A percentile compares a stretch with the other conserved stretches of the same genome.
phyloP scores from a whole-genome alignment of 2,113 vertebrate species.

The Oxyura jamaicensis region DNA sequence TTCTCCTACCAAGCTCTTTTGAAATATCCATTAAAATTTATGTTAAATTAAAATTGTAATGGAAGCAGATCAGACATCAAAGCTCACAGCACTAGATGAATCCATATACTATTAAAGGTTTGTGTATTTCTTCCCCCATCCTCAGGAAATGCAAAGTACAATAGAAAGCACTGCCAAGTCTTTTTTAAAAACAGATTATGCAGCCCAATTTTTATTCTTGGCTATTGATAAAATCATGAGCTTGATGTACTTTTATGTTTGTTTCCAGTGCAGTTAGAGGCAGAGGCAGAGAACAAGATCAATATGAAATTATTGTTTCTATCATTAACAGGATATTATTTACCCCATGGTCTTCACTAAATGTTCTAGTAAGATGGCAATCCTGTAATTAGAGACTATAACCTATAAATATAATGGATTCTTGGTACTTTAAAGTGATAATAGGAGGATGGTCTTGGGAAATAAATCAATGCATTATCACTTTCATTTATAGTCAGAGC shows the following conservation, averaged over 20 bases:
- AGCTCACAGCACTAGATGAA: neutral
- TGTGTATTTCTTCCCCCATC: neutral
- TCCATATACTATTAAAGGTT: neutral
- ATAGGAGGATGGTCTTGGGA: neutral
- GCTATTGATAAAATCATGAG: neutral
- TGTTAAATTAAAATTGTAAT: conserved; percentile 18
- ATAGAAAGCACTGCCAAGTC: neutral
- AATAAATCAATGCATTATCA: conserved; percentile 20
- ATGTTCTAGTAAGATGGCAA: neutral
- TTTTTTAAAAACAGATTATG: conserved; percentile 3
- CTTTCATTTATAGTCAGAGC: conserved; percentile 1
- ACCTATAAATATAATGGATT: conserved; percentile 27
- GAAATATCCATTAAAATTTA: neutral
- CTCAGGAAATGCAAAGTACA: neutral
- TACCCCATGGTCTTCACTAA: conserved; percentile 33
- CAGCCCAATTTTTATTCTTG: neutral
- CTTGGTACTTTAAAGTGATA: neutral
- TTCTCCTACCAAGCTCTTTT: neutral
- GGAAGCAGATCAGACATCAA: neutral
- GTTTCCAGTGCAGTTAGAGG: neutral
- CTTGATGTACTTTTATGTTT: neutral
- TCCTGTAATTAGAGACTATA: conserved; percentile 28
- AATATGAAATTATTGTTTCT: conserved; percentile 52
- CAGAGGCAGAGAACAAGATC: neutral
- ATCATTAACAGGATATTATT: conserved; percentile 46